Conservation (phyloP, 2,113 vertebrate genomes). For the Pachycephala philippinensis region DNA sequence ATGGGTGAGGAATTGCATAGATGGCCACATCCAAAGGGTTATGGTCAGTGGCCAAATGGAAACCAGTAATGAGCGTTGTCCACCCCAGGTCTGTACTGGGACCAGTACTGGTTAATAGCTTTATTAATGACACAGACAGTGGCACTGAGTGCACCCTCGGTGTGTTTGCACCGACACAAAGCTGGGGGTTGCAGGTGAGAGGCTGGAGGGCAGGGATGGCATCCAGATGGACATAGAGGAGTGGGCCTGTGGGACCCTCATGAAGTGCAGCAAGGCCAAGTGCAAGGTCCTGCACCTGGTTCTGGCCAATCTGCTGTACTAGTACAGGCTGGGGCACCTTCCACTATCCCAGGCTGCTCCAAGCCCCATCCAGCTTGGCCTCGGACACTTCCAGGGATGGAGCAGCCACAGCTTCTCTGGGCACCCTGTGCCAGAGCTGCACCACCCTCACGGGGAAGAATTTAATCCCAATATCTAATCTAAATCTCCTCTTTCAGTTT, state of each 20-base stretch:
- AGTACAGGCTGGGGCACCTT: not conserved
- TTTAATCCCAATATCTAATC: not conserved
- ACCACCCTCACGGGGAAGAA: not conserved
- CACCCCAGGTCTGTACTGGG: rapidly evolving
- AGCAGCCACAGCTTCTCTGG: not conserved
- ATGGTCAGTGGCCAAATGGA: not conserved
- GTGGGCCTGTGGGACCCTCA: not conserved
- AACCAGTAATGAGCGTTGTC: not conserved
- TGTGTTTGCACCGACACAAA: not conserved
- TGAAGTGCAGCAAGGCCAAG: not conserved
- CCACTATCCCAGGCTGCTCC: rapidly evolving
- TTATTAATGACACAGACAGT: not conserved
- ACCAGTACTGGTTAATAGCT: not conserved
- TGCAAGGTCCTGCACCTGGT: not conserved
- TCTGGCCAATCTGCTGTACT: not conserved
- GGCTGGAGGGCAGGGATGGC: not conserved
- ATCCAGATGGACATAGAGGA: not conserved
- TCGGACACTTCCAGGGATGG: not conserved
- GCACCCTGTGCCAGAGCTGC: not conserved
- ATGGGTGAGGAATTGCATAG: not conserved
- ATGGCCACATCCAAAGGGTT: not conserved
- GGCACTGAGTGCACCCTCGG: not conserved
- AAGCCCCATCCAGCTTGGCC: not conserved
- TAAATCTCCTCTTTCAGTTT: not conserved
- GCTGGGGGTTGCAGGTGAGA: not conserved